Evolutionary conservation across 2,113 vertebrate genomes (phyloP).

Genomic region (Proterorhinus semilunaris): DNA sequence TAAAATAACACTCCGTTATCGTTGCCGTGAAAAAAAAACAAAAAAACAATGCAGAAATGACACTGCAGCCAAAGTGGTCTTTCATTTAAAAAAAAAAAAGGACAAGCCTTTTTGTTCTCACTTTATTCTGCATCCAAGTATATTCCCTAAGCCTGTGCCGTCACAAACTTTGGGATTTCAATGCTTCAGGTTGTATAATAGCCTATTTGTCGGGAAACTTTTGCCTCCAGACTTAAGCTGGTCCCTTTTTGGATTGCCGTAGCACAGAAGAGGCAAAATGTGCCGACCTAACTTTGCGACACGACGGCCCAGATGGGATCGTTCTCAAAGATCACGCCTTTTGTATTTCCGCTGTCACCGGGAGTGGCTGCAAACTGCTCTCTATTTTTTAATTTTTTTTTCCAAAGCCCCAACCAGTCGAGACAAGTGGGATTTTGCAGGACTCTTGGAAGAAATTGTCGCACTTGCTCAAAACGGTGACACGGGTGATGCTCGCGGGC

Average conservation of each 20-base stretch:
- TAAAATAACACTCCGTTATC: constrained; percentile 5
- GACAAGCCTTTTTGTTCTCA: neutral
- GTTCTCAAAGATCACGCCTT: neutral
- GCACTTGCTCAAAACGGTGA: constrained; percentile 19
- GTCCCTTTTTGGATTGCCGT: neutral
- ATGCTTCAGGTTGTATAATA: neutral
- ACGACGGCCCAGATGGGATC: constrained; percentile 6
- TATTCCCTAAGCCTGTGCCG: neutral
- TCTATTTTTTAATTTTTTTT: constrained; percentile 6
- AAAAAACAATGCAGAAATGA: neutral
- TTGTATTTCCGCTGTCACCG: neutral
- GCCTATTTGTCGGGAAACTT: neutral
- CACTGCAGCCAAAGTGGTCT: neutral
- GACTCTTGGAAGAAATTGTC: constrained; percentile 15
- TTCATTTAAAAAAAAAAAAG: neutral
- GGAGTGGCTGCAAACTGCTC: neutral
- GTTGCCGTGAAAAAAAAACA: neutral
- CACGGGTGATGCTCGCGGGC: constrained; percentile 24
- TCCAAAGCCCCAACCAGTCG: neutral
- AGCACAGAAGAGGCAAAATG: neutral
- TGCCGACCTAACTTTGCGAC: constrained; percentile 3
- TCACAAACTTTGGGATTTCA: neutral
- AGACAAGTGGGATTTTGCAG: constrained; percentile 13
- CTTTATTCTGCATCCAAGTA: constrained; percentile 6
- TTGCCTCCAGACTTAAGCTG: constrained; percentile 5